Evolutionary conservation across 2,113 vertebrate genomes (phyloP), one percentile per base, ranked within the genome.

Genomic region (Casuarius casuarius): DNA sequence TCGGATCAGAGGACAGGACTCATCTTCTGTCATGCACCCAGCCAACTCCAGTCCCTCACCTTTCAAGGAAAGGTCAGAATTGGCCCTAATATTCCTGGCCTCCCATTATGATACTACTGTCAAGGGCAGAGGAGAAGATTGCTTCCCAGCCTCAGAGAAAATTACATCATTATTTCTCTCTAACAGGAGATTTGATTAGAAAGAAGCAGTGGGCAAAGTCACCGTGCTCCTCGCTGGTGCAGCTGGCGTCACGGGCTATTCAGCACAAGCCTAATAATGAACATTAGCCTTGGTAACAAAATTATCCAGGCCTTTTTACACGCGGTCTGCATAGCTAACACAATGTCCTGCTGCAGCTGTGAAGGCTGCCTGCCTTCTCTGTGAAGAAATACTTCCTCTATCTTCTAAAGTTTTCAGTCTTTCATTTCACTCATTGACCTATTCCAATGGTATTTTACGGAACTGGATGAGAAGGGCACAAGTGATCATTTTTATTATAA

Each of bases 141-240:
- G 29, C 71, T 93, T 88, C 26, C 42, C 63, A 74, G 1, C 9
- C 81, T 66, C 71, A 21, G 49, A 11, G 67, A 80, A 93, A 94
- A 94, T 71, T 20, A 17, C 63, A 40, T 52, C 71, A 40, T 74
- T 66, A 15, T 56, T 83, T n/a, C 63, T 76, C 49, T 70, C 49
- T 90, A 70, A 70, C 23, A 51, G 59, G 46, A 80, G 82, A 91
- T 74, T 62, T 72, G 78, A 93, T 96, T 92, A 93, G 79, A 70
- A 88, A 62, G 40, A 26, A 59, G 52, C 14, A 52, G 63, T 46
- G 63, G 52, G 40, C 26, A 58, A 48, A 84, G 67, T 70, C 68
- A 26, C 65, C 1, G 1, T 6, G 68, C 59, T 77, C 68, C 67
- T 71, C 48, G 54, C 26, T 52, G 85, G 19, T 56, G 71, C 81